Evolutionary conservation across 2,888 invertebrate species (phyloP), one percentile per base, ranked within the genome.

Genomic region (Sipunculus nudus): DNA sequence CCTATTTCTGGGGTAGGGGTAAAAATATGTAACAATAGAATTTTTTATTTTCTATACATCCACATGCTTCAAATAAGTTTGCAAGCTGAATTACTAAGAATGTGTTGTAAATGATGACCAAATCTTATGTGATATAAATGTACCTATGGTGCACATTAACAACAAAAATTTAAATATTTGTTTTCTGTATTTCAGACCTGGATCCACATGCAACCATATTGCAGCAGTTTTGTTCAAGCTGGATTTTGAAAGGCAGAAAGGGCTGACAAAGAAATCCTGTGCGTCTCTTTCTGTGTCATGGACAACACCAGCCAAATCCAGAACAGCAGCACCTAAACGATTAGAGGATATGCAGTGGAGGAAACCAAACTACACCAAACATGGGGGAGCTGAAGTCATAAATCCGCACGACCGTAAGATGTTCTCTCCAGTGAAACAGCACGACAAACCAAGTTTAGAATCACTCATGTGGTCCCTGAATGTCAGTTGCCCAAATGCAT

Each of bases 211-310:
- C 46, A 47, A 47, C 46, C 54, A 54, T 28, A 32, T 54, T 8
- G 54, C 54, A 10, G 54, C 54, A 21, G 31, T 54, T 8, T 46
- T 54, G 5, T 54, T 54, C 32, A 47, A 54, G 25, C 5, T 54
- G 6, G 54, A 54, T 6, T 16, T 6, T 47, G 54, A 45, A 5
- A 26, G 28, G 43, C 54, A 26, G 10, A 28, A 46, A 19, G 54
- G 46, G 21, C 31, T 13, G 19, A 46, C 54, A 21, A 47, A 19
- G 45, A 6, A 4, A 31, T 8, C 46, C n/a, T 47, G 46, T 28
- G 23, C 54, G 4, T 31, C 45, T 16, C 13, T 39, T 25, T 25
- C 39, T 8, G n/a, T n/a, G n/a, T n/a, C n/a, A n/a, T n/a, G n/a
- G n/a, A n/a, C n/a, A n/a, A n/a, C n/a, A n/a, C n/a, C n/a, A n/a